These are phyloP conservation scores for Mythimna albipuncta DNA, from an alignment of 2,888 invertebrate genomes.

Conservation along the genomic window DNA sequence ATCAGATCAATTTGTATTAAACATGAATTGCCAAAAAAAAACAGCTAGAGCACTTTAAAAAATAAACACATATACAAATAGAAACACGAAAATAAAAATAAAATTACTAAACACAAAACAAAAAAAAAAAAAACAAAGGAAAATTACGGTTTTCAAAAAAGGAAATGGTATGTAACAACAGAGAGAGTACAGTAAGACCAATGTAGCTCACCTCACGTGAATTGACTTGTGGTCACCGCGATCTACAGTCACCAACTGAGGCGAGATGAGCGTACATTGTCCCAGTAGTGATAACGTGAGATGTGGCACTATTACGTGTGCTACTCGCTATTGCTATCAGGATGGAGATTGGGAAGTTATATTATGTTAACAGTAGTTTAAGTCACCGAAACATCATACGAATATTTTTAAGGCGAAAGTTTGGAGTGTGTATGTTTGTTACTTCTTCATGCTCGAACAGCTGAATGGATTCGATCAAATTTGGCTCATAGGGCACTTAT, in stretches of 20 bases:
- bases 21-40: background rate
- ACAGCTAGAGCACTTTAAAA: background rate
- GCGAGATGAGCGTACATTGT: conserved; percentile 33
- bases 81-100: background rate
- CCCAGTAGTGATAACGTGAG: conserved; percentile 53
- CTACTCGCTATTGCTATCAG: conserved; percentile 44
- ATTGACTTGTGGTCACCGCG: conserved; percentile 35
- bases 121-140: background rate
- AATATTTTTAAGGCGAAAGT: too few relatives aligned
- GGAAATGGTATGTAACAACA: background rate
- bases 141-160: background rate
- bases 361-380: too few relatives aligned
- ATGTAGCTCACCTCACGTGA: conserved; percentile 34
- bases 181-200: too few relatives aligned
- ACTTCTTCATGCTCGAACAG: too few relatives aligned
- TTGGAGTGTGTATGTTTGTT: too few relatives aligned
- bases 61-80: background rate
- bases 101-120: background rate
- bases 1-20: background rate
- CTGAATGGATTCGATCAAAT: too few relatives aligned
- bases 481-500: too few relatives aligned
- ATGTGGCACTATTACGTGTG: conserved; percentile 33
- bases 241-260: conserved; percentile 46
- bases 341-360: conserved; percentile 22
- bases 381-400: too few relatives aligned